phyloP scores from a whole-genome alignment of 2,797 vertebrate species.

The Poecile montanus region DNA sequence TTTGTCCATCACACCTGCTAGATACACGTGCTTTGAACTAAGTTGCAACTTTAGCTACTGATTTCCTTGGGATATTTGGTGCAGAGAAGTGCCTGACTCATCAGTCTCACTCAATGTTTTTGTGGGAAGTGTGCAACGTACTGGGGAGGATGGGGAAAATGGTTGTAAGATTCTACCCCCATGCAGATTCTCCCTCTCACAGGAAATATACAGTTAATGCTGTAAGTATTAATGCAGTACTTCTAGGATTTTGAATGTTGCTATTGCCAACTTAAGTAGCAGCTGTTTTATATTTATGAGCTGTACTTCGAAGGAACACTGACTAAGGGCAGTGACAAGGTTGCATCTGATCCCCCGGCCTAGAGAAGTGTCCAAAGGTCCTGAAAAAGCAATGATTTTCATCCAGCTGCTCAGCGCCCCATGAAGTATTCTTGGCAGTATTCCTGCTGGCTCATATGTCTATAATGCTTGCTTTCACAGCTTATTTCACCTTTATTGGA shows the following conservation, averaged over 20 bases:
- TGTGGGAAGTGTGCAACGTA: accelerated
- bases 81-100: not conserved
- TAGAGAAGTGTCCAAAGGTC: not conserved
- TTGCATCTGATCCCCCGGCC: not conserved
- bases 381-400: conserved; percentile 19
- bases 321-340: not conserved
- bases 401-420: conserved; percentile 6
- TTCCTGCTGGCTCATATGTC: conserved; percentile 21
- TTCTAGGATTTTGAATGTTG: not conserved
- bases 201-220: not conserved
- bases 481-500: conserved; percentile 54
- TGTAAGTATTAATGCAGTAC: not conserved
- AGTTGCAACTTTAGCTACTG: not conserved
- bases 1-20: not conserved
- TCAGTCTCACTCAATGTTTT: not conserved
- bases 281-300: not conserved
- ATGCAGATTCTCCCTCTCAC: not conserved
- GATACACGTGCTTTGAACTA: not conserved
- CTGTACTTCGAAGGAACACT: not conserved
- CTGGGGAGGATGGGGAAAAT: not conserved
- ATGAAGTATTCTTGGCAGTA: conserved; percentile 34
- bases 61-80: not conserved
- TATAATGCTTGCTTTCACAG: conserved; percentile 24
- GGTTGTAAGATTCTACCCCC: not conserved
- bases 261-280: not conserved